Conservation (phyloP, 2,888 invertebrate species). For the Aporophyla nigra region DNA sequence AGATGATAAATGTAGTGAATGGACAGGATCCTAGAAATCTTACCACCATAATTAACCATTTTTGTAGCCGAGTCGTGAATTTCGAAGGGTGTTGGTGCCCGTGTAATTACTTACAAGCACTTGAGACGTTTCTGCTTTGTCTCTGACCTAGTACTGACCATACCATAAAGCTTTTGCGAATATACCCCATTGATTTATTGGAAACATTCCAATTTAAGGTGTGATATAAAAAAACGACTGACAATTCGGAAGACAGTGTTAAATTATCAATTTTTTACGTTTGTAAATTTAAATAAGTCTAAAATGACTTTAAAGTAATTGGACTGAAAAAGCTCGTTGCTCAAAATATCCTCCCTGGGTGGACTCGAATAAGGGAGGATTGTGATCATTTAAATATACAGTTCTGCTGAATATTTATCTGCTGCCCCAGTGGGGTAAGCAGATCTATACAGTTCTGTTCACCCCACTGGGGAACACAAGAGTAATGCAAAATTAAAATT, state of each 20-base stretch:
- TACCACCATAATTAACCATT: not conserved
- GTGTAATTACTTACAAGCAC: not conserved
- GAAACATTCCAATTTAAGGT: constrained; percentile 14
- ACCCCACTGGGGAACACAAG: not conserved
- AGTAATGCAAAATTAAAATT: not conserved
- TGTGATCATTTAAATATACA: not conserved
- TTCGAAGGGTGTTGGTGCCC: not conserved
- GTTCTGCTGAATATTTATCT: no score
- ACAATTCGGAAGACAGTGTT: constrained; percentile 20
- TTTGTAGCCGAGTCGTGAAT: no score
- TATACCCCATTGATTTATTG: constrained; percentile 14
- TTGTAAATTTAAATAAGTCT: constrained; percentile 3
- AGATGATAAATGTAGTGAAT: not conserved
- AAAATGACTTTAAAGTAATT: constrained; percentile 9
- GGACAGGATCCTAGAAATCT: not conserved
- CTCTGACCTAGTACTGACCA: no score
- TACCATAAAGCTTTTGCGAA: not conserved
- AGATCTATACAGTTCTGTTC: not conserved
- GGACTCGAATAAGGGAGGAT: not conserved
- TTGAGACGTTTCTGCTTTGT: not conserved
- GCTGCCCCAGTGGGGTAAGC: no score
- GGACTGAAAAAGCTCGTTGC: no score
- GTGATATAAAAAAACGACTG: constrained; percentile 28
- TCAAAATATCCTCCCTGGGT: not conserved
- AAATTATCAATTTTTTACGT: not conserved